Conservation (phyloP, 2,888 invertebrate genomes). For the Papilio demoleus region DNA sequence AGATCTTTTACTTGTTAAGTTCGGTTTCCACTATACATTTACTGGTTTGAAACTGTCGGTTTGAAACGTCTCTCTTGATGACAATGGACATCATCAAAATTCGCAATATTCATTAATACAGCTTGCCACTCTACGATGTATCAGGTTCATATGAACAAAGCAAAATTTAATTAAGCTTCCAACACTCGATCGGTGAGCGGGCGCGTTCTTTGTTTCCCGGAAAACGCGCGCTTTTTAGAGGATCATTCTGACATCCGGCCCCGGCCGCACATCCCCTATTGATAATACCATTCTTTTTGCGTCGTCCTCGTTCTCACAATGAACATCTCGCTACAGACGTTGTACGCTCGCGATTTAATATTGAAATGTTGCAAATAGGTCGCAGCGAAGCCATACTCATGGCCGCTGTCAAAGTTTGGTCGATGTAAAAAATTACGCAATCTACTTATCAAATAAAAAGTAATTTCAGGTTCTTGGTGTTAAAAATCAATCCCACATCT, state of each 20-base stretch:
- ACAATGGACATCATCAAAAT: not conserved
- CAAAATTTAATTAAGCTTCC: conserved; percentile 53
- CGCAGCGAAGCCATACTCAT: not conserved
- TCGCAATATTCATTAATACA: not conserved
- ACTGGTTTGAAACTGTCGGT: not conserved
- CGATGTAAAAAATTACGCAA: too few relatives aligned
- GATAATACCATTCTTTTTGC: conserved; percentile 36
- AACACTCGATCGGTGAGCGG: conserved; percentile 45
- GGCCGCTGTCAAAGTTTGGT: not conserved
- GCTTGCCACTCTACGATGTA: conserved; percentile 8
- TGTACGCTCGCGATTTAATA: conserved; percentile 24
- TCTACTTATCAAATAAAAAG: not conserved
- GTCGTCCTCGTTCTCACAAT: conserved; percentile 37
- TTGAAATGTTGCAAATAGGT: conserved; percentile 26
- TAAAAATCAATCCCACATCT: too few relatives aligned
- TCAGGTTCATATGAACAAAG: conserved; percentile 49
- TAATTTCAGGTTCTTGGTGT: too few relatives aligned
- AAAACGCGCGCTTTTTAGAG: conserved; percentile 29
- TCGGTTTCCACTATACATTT: not conserved
- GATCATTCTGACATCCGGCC: conserved; percentile 30
- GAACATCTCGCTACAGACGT: conserved; percentile 13
- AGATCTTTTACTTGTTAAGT: not conserved
- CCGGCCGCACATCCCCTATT: conserved; percentile 11
- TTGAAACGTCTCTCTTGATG: not conserved
- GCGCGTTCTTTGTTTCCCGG: conserved; percentile 30